phyloP scores from a whole-genome alignment of 2,888 invertebrate species.

The Cinara cedri region DNA sequence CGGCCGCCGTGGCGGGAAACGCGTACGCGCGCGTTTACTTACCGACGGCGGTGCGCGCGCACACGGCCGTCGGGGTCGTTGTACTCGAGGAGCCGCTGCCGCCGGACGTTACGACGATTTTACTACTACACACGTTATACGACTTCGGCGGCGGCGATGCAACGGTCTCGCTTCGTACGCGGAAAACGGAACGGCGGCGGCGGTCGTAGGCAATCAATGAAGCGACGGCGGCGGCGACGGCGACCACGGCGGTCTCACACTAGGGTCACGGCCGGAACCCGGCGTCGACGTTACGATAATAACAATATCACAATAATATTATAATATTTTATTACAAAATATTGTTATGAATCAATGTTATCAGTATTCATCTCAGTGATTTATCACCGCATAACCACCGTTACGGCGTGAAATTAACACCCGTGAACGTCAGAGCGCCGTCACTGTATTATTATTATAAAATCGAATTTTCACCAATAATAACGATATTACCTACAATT shows the following conservation, averaged over 20 bases:
- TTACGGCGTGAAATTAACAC: too few species aligned
- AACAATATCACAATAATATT: too few species aligned
- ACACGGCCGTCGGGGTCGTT: conserved; percentile 16
- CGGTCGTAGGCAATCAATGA: conserved; percentile 30
- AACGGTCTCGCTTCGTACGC: conserved; percentile 28
- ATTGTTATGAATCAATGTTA: too few species aligned
- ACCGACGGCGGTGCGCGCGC: conserved; percentile 20
- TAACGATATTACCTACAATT: too few species aligned
- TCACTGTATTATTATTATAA: too few species aligned
- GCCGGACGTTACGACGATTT: neutral
- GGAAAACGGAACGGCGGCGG: conserved; percentile 13
- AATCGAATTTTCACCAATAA: too few species aligned
- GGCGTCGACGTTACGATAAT: neutral
- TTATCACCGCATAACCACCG: too few species aligned
- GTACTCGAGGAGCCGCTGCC: conserved; percentile 3
- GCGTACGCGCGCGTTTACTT: conserved; percentile 4
- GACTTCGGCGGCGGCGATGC: conserved; percentile 32
- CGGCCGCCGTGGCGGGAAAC: conserved; percentile 47
- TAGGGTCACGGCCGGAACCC: conserved; percentile 6
- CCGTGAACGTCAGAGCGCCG: too few species aligned
- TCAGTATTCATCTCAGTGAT: too few species aligned
- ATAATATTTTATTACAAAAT: neutral
- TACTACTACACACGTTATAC: neutral
- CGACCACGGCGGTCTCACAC: neutral
- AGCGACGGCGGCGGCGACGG: neutral